These are phyloP conservation scores for Polypterus bichir DNA, from an alignment of 2,113 vertebrate species.

Conservation along the genomic window DNA sequence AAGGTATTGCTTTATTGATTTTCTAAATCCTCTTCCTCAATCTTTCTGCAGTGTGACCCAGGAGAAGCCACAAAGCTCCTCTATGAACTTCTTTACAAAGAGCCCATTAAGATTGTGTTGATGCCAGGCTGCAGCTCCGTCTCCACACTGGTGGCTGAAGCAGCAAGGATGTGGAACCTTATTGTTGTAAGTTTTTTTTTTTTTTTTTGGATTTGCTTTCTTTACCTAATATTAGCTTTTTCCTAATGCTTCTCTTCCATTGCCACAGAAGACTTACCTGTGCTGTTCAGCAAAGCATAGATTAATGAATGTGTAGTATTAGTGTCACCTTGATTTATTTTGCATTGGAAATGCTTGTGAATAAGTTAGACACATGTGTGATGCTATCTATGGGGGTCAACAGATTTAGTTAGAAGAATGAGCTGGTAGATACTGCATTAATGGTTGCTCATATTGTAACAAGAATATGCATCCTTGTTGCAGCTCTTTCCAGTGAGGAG, in stretches of 20 bases:
- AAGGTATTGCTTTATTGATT: background rate
- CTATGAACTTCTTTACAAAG: slow-evolving; percentile 86
- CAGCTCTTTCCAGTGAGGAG: too few relatives aligned
- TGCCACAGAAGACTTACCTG: background rate
- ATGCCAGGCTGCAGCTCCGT: slow-evolving; percentile 89
- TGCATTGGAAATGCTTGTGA: too few relatives aligned
- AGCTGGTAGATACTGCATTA: too few relatives aligned
- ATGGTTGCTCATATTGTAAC: too few relatives aligned
- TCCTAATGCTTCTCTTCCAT: background rate
- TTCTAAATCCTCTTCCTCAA: background rate
- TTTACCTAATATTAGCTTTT: background rate
- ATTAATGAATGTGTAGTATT: too few relatives aligned
- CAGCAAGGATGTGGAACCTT: slow-evolving; percentile 92
- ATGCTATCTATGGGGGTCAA: too few relatives aligned
- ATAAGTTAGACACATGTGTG: too few relatives aligned
- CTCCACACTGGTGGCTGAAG: slow-evolving; percentile 82
- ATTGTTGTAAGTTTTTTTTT: slow-evolving; percentile 63
- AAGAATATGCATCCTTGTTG: too few relatives aligned
- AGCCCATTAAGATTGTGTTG: slow-evolving; percentile 90
- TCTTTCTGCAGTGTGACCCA: slow-evolving; percentile 65
- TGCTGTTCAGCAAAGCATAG: background rate
- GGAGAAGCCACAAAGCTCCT: slow-evolving; percentile 85
- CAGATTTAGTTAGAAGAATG: too few relatives aligned
- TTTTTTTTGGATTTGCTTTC: background rate
- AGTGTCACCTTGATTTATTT: too few relatives aligned